Evolutionary conservation across 35 echinoderm and acorn worm species (phyloP).

Genomic region (Patiria miniata): DNA sequence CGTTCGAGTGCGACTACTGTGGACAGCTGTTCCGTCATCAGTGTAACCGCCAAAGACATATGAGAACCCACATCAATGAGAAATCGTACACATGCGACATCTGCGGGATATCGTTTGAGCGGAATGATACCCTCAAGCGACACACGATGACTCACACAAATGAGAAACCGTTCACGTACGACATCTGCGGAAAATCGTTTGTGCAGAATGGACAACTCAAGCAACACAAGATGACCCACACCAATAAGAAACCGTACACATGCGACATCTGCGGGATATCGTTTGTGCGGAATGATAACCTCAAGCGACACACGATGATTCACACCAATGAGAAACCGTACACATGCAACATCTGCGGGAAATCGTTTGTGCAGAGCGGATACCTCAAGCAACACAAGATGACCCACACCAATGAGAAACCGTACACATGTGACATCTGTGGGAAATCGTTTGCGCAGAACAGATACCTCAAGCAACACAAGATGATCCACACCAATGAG

Average conservation of each 20-base stretch:
- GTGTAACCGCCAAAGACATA: too few relatives aligned
- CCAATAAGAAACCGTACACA: neutral
- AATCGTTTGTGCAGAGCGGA: neutral
- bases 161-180: conserved; percentile 33
- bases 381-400: neutral
- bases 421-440: too few relatives aligned
- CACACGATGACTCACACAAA: conserved; percentile 47
- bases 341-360: conserved; percentile 8
- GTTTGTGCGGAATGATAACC: too few relatives aligned
- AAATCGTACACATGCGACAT: conserved; percentile 10
- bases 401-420: conserved; percentile 26
- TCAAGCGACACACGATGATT: too few relatives aligned
- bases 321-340: too few relatives aligned
- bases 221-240: conserved; percentile 30
- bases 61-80: too few relatives aligned
- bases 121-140: neutral
- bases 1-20: neutral
- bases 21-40: too few relatives aligned
- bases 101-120: neutral
- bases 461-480: neutral
- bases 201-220: neutral
- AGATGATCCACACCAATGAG: too few relatives aligned
- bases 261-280: conserved; percentile 15
- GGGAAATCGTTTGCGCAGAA: too few relatives aligned
- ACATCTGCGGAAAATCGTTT: conserved; percentile 36